Percentiles rank a stretch among this genome's conserved stretches.
phyloP scores from a whole-genome alignment of 2,797 vertebrate species.

The Sebastes melanostomus region DNA sequence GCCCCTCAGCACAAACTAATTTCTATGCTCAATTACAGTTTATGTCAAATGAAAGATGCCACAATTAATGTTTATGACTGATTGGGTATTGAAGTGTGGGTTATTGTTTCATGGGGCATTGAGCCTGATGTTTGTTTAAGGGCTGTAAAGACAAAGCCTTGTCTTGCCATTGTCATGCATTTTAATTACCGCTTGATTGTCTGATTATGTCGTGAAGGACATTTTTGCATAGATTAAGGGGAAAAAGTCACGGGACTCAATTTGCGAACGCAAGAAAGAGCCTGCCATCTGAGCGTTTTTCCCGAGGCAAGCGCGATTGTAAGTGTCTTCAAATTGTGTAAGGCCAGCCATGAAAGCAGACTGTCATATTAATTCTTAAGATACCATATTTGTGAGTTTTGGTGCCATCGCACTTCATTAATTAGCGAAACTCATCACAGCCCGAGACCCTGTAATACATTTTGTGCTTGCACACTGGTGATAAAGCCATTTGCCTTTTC shows the following conservation, averaged over 20 bases:
- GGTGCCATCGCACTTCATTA: slow-evolving; percentile 56
- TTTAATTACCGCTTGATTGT: slow-evolving; percentile 55
- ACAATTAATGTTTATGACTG: slow-evolving; percentile 79
- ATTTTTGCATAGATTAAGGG: slow-evolving; percentile 20
- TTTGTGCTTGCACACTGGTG: slow-evolving; percentile 31
- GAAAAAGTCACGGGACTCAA: not conserved
- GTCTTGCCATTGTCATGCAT: slow-evolving; percentile 47
- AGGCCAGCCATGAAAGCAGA: slow-evolving; percentile 17
- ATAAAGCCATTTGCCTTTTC: slow-evolving; percentile 53
- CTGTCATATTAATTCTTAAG: slow-evolving; percentile 22
- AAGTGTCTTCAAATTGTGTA: not conserved
- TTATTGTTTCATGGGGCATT: slow-evolving; percentile 75
- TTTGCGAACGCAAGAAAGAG: not conserved
- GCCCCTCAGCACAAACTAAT: slow-evolving; percentile 45
- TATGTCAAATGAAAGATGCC: slow-evolving; percentile 71
- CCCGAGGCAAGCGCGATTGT: not conserved
- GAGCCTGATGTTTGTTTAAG: slow-evolving; percentile 73
- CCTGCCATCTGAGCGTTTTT: not conserved
- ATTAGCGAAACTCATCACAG: slow-evolving; percentile 60
- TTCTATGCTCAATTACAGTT: slow-evolving; percentile 75
- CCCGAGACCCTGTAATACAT: slow-evolving; percentile 4
- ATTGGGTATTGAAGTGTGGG: slow-evolving; percentile 62
- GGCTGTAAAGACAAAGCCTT: slow-evolving; percentile 49
- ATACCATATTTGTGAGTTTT: slow-evolving; percentile 49
- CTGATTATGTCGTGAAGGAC: slow-evolving; percentile 37